Evolutionary conservation across 2,113 vertebrate genomes (phyloP).

Genomic region (Chloropsis hardwickii): DNA sequence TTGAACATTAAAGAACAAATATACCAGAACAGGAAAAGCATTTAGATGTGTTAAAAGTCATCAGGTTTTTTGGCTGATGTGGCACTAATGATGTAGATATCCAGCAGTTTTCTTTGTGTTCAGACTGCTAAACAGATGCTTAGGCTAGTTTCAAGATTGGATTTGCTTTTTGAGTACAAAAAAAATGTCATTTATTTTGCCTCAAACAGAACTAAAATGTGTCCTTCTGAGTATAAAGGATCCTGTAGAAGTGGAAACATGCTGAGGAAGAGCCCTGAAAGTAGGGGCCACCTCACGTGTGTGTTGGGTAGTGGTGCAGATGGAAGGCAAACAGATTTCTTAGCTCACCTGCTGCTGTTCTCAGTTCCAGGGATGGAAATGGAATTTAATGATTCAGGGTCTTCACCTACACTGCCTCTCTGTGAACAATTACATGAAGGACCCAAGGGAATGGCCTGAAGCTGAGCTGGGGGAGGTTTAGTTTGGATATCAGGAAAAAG

Average conservation of each 20-base stretch:
- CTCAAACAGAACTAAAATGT: not conserved
- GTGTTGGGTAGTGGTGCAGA: not conserved
- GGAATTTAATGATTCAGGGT: not conserved
- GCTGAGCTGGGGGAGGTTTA: not conserved
- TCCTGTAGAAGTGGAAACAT: not conserved
- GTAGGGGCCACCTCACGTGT: accelerated
- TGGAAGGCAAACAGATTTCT: not conserved
- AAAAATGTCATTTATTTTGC: accelerated
- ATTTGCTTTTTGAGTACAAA: not conserved
- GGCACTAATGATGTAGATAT: not conserved
- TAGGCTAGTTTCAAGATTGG: not conserved
- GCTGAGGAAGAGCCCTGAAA: not conserved
- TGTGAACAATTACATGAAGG: not conserved
- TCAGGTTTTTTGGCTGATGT: not conserved
- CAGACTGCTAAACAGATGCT: not conserved
- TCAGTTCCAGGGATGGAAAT: not conserved
- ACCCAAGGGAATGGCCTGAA: not conserved
- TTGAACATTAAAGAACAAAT: not conserved
- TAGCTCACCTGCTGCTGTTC: not conserved
- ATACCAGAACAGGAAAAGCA: not conserved
- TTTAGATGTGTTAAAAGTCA: not conserved
- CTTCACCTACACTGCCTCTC: not conserved
- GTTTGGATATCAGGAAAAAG: not conserved
- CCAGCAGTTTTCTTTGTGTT: not conserved
- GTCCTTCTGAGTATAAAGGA: not conserved